Percentiles rank a stretch among this genome's conserved stretches.
Evolutionary conservation across 1,140 invertebrate genomes (phyloP).

Genomic region (Drosophila subpulchrella): DNA sequence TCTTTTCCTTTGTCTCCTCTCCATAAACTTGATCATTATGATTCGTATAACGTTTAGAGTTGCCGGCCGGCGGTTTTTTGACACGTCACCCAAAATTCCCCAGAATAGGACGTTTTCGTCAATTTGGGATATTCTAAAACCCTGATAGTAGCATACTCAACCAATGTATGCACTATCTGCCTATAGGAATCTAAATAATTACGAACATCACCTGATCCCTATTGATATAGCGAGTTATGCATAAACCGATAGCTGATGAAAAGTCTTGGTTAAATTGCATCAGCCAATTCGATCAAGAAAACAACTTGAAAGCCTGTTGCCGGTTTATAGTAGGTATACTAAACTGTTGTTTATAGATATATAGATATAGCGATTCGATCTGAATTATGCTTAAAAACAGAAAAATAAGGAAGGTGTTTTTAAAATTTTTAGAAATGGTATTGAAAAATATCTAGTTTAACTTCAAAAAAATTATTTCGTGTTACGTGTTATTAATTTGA

Average conservation of each 20-base stretch:
- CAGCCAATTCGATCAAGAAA: slow-evolving; percentile 71
- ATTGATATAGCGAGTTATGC: slow-evolving; percentile 45
- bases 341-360: slow-evolving; percentile 51
- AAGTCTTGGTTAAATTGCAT: slow-evolving; percentile 74
- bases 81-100: slow-evolving; percentile 27
- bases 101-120: slow-evolving; percentile 4
- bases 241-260: slow-evolving; percentile 65
- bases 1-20: slow-evolving; percentile 9
- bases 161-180: not conserved
- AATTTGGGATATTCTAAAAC: not conserved
- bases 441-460: too few species aligned
- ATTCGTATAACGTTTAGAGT: slow-evolving; percentile 13
- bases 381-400: slow-evolving; percentile 11
- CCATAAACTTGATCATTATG: slow-evolving; percentile 16
- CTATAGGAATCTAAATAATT: slow-evolving; percentile 30
- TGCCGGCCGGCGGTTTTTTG: slow-evolving; percentile 43
- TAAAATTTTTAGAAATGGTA: not conserved
- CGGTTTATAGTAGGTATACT: slow-evolving; percentile 41
- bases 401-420: not conserved
- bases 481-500: not conserved
- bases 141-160: not conserved
- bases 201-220: slow-evolving; percentile 37
- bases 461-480: too few species aligned
- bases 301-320: slow-evolving; percentile 59
- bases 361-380: slow-evolving; percentile 56